These are phyloP conservation scores for Drosophila nigritarsus DNA, from an alignment of 2,888 invertebrate species.

Conservation along the genomic window DNA sequence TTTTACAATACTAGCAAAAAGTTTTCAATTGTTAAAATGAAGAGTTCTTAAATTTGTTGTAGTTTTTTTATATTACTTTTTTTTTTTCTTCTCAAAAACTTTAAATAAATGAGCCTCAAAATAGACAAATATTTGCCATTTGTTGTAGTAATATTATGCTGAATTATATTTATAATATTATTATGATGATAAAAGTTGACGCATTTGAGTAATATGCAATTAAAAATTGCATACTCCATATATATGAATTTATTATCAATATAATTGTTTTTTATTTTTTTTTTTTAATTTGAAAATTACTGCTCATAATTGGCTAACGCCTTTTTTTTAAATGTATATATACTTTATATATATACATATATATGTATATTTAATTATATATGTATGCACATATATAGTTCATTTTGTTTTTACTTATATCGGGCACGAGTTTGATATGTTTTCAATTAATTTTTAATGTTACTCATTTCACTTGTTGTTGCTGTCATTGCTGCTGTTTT, in stretches of 20 bases:
- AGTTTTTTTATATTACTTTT: slow-evolving; percentile 25
- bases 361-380: slow-evolving; percentile 35
- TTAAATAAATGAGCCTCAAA: slow-evolving; percentile 78
- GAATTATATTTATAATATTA: slow-evolving; percentile 49
- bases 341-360: slow-evolving; percentile 55
- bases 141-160: slow-evolving; percentile 53
- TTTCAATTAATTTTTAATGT: slow-evolving; percentile 80
- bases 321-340: slow-evolving; percentile 49
- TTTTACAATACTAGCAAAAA: slow-evolving; percentile 75
- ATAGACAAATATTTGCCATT: slow-evolving; percentile 67
- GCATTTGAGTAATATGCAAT: slow-evolving; percentile 54
- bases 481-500: slow-evolving; percentile 29
- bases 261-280: slow-evolving; percentile 8
- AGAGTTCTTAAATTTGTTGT: slow-evolving; percentile 49
- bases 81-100: slow-evolving; percentile 42
- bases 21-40: slow-evolving; percentile 65
- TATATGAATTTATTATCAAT: slow-evolving; percentile 42
- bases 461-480: slow-evolving; percentile 47
- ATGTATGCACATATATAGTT: slow-evolving; percentile 65
- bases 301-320: slow-evolving; percentile 64
- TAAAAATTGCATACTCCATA: slow-evolving; percentile 54
- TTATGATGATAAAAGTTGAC: slow-evolving; percentile 61
- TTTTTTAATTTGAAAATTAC: slow-evolving; percentile 62
- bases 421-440: slow-evolving; percentile 86
- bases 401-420: slow-evolving; percentile 53